These are phyloP conservation scores for Caenorhabditis brenneri DNA, from an alignment of 1,140 invertebrate genomes.

Conservation along the genomic window DNA sequence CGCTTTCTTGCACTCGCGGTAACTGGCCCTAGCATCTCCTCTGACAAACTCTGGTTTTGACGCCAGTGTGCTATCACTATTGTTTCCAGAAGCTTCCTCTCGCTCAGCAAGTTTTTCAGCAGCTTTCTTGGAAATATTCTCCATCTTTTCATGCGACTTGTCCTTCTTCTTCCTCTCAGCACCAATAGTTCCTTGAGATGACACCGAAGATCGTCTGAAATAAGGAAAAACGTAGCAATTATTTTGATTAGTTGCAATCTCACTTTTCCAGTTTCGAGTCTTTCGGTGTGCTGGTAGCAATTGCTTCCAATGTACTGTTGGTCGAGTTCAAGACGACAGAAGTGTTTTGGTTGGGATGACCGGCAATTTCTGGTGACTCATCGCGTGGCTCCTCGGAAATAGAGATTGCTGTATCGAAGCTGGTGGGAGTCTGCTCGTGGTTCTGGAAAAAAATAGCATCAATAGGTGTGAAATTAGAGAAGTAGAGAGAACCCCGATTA, in stretches of 20 bases:
- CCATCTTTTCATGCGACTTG: not conserved
- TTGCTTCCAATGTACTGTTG: not conserved
- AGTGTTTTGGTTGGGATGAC: not conserved
- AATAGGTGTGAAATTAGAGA: too few species aligned
- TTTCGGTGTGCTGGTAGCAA: not conserved
- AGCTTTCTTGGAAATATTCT: not conserved
- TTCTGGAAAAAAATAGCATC: not conserved
- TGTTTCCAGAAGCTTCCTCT: not conserved
- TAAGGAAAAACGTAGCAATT: not conserved
- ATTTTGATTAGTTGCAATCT: not conserved
- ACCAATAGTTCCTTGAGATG: slow-evolving; percentile 16
- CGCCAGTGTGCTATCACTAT: slow-evolving; percentile 2
- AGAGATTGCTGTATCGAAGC: not conserved
- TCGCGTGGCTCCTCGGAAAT: not conserved
- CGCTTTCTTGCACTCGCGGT: not conserved
- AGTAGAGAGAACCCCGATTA: too few species aligned
- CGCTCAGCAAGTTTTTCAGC: not conserved
- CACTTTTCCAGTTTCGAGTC: not conserved
- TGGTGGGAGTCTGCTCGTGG: not conserved
- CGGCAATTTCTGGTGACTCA: not conserved
- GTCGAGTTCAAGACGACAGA: not conserved
- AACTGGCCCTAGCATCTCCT: not conserved
- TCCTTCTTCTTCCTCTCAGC: not conserved
- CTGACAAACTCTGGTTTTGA: not conserved
- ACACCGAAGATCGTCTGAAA: not conserved